Evolutionary conservation across 2,888 invertebrate species (phyloP), one percentile per base, ranked within the genome.

Genomic region (Acanthosoma haemorrhoidale): DNA sequence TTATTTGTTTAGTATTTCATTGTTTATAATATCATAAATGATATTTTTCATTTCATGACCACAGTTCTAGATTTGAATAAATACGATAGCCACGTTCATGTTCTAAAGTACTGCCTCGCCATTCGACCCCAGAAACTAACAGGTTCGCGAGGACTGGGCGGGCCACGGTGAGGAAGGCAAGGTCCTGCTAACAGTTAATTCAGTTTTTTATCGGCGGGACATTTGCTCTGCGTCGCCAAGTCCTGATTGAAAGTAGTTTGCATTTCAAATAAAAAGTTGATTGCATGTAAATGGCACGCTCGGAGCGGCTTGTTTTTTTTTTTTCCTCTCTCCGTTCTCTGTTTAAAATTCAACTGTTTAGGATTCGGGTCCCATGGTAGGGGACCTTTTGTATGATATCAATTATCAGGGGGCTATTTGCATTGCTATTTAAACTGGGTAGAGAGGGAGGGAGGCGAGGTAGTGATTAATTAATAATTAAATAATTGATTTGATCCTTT

Each of bases 241-340:
- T 16, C 25, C 51, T 51, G 51, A 51, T 51, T 51, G 51, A 51
- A 25, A 25, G 25, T 51, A 25, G 51, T 51, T 51, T 51, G 51
- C 51, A 51, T 51, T 51, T 51, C 51, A 51, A 51, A 51, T 51
- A 51, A 51, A 51, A 51, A 51, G 51, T 51, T 51, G 51, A 51
- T 51, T 51, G 51, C 51, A 51, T 51, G 51, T 51, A 51, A 51
- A 51, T 51, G 21, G 51, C 25, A 51, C 51, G 13, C 25, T 21
- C 51, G 13, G 25, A 13, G 13, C 43, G 21, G 4, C 4, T 8
- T n/a, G 18, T 1, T 18, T 43, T 43, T 43, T 43, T 41, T 41
- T 41, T 41, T 41, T 18, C 11, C 38, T 18, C 18, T 18, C 16
- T 1, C 41, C 16, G 2, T 25, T 25, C 25, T n/a, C n/a, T 25